These are phyloP conservation scores for Mythimna loreyi DNA, from an alignment of 2,888 invertebrate genomes.

Conservation along the genomic window DNA sequence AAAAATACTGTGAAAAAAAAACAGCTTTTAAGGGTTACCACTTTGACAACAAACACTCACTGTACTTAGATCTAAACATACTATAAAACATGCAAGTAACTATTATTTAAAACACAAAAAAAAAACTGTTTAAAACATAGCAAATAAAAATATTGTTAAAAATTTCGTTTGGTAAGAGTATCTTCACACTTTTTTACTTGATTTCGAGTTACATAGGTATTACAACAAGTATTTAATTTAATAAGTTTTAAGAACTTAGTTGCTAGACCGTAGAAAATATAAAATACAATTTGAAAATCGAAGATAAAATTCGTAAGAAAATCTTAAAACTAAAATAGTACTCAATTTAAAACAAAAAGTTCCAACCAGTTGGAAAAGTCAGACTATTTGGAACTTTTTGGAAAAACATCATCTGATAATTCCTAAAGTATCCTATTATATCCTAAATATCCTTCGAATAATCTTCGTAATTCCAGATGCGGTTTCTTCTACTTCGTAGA, in stretches of 20 bases:
- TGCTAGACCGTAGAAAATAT: background rate
- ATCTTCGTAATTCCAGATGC: conserved; percentile 41
- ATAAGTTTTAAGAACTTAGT: background rate
- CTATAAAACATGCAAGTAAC: background rate
- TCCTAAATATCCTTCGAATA: conserved; percentile 11
- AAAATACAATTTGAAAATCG: background rate
- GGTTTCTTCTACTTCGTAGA: conserved; percentile 76
- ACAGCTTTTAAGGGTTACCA: background rate
- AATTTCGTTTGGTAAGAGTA: background rate
- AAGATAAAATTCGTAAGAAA: background rate
- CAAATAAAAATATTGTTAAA: background rate
- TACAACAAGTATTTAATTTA: too few relatives aligned
- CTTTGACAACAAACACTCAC: background rate
- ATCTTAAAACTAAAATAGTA: background rate
- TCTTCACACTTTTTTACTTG: background rate
- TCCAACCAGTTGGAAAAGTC: background rate
- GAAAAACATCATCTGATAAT: background rate
- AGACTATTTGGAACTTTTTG: background rate
- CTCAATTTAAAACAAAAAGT: background rate
- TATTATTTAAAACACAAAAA: background rate
- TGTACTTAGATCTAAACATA: background rate
- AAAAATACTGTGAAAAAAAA: background rate
- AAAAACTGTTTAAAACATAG: background rate
- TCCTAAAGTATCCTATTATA: conserved; percentile 1
- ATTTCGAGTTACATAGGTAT: background rate